These are phyloP conservation scores for Limnephilus lunatus DNA, from an alignment of 2,888 invertebrate species.

Conservation along the genomic window DNA sequence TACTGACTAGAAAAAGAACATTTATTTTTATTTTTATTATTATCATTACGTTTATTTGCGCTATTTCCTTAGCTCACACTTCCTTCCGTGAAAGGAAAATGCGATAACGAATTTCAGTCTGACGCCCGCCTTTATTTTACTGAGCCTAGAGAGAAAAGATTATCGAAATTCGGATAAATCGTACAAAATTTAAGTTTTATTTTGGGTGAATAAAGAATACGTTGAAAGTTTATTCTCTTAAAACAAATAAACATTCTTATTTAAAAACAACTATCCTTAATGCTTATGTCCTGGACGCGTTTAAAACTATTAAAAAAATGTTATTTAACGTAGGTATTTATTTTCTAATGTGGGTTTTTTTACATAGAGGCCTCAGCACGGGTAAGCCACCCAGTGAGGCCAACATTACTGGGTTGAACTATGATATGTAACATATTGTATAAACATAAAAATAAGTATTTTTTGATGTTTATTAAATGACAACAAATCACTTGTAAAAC, in stretches of 20 bases:
- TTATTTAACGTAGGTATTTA: too few relatives aligned
- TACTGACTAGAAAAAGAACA: constrained; percentile 37
- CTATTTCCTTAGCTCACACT: constrained; percentile 51
- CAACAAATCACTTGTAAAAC: too few relatives aligned
- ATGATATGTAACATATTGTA: too few relatives aligned
- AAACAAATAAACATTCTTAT: background rate
- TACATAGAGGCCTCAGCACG: too few relatives aligned
- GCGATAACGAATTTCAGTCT: constrained; percentile 24
- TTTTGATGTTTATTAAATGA: too few relatives aligned
- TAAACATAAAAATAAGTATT: too few relatives aligned
- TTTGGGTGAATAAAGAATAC: background rate
- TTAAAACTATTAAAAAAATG: too few relatives aligned
- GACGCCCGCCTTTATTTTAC: background rate
- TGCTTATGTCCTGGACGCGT: too few relatives aligned
- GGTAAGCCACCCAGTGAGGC: too few relatives aligned
- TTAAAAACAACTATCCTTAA: background rate
- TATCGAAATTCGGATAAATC: background rate
- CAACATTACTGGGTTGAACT: too few relatives aligned
- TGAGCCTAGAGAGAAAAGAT: background rate
- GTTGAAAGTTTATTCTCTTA: too few relatives aligned
- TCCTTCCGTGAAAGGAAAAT: constrained; percentile 49
- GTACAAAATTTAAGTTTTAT: background rate
- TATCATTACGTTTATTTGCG: constrained; percentile 57
- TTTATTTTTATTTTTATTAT: constrained; percentile 61
- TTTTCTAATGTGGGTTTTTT: too few relatives aligned